Evolutionary conservation across 1,140 invertebrate genomes (phyloP), one percentile per base, ranked within the genome.

Genomic region (Acromyrmex echinatior): DNA sequence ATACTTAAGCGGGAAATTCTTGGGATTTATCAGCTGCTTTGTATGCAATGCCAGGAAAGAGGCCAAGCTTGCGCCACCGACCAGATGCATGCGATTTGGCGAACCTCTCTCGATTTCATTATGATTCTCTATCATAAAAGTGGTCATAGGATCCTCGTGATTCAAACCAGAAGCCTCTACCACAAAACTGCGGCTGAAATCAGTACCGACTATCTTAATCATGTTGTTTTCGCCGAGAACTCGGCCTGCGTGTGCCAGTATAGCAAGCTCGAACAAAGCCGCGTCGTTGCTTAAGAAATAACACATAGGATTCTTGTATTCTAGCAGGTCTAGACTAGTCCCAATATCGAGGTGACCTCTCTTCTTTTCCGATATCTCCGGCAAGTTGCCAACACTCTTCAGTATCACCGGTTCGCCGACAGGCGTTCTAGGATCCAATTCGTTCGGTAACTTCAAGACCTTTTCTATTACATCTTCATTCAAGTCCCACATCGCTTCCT

Each of bases 121-220:
- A 53, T 96, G 94, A 58, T 92, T 91, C 87, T 96, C 93, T 21
- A 97, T 88, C 28, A 96, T 95, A 88, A 97, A 97, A 6, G 96
- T 94, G 28, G 94, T 86, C 21, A 92, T 90, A 2, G 96, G 94
- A 92, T 96, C 94, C 25, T 95, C 95, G 82, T 96, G 96, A 92
- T 97, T 94, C 16, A 96, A 88, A 18, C 97, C 96, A 90, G 96
- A 96, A 5, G 97, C 97, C 94, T 98, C 97, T 9, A 97, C 94
- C 25, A 98, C 92, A 1, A 97, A 89, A 92, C 97, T 97, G 77
- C 96, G 96, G 60, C 95, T 93, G 94, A 97, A 97, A 93, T 97
- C 97, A 9, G 97, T 93, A 31, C 95, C 95, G 25, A 93, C 88
- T 16, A 96, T 91, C 90, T 94, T 92, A 0, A 97, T 92, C 71